phyloP scores from a whole-genome alignment of 2,113 vertebrate species.

The Cnemophilus loriae region DNA sequence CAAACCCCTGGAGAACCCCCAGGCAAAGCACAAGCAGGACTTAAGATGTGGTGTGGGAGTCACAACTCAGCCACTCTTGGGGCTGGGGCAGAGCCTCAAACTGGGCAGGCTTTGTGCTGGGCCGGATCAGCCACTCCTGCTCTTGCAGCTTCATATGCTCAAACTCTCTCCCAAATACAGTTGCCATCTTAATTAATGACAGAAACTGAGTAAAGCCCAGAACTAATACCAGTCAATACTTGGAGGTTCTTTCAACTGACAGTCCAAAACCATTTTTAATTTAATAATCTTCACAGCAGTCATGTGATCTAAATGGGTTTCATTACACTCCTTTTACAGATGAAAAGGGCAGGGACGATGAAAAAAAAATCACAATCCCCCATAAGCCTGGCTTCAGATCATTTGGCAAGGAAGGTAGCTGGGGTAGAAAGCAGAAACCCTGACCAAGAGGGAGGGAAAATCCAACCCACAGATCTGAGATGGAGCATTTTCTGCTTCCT shows the following conservation, averaged over 20 bases:
- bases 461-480: not conserved
- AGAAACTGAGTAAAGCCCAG: not conserved
- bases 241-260: not conserved
- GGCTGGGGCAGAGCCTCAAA: not conserved
- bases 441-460: not conserved
- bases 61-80: not conserved
- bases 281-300: not conserved
- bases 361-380: not conserved
- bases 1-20: fast-evolving
- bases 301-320: not conserved
- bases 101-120: not conserved
- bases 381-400: not conserved
- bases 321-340: not conserved
- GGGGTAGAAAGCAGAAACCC: not conserved
- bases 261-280: not conserved
- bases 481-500: not conserved
- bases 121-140: not conserved
- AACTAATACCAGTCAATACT: not conserved
- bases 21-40: not conserved
- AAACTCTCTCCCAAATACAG: not conserved
- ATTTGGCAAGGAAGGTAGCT: not conserved
- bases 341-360: not conserved
- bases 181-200: not conserved
- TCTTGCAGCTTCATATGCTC: not conserved
- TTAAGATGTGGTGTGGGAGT: fast-evolving